Base-by-base conservation (phyloP, 2,888 invertebrate species). In the Drosophila peninsularis region DNA sequence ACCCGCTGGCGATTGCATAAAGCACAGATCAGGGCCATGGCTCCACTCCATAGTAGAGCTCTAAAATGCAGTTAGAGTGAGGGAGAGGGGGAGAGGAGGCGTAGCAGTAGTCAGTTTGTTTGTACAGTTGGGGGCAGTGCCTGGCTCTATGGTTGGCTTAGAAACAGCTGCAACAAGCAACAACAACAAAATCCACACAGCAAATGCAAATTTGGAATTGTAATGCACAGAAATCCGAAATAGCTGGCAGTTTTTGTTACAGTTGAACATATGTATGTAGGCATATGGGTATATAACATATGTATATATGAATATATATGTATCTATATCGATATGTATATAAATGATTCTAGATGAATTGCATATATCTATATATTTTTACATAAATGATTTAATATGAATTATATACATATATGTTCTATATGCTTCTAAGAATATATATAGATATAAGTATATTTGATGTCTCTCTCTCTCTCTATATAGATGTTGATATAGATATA, bases 171-270 rank as follows among this genome's bases (percentile, higher is more conserved):
- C 47, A 64, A 45, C 64, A 67, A 50, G 41, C 57, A 47, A 39
- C 45, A 4, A 36, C 66, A 60, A 54, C 60, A 49, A 64, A 65
- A 66, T 60, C 47, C 67, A 62, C 45, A 45, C 30, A 60, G 58
- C 32, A 67, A 68, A 82, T 85, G 83, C 86, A 82, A 82, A 85
- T 82, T 75, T 70, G 37, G 58, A 61, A 80, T 71, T 69, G 80
- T 82, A 80, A 78, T 74, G 62, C 73, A 64, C 54, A 71, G 72
- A 75, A 67, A 52, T 54, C 56, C 47, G 50, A 55, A 61, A 78
- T 78, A 45, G 70, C 65, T 70, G 74, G 70, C 66, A 50, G 47
- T 71, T 75, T 67, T 67, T 52, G 27, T 14, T 39, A 60, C 21
- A 50, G 50, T 56, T 13, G 7, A 50, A 49, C 60, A 47, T 56